phyloP scores from a whole-genome alignment of 2,113 vertebrate species.

The Oreocharis arfaki region DNA sequence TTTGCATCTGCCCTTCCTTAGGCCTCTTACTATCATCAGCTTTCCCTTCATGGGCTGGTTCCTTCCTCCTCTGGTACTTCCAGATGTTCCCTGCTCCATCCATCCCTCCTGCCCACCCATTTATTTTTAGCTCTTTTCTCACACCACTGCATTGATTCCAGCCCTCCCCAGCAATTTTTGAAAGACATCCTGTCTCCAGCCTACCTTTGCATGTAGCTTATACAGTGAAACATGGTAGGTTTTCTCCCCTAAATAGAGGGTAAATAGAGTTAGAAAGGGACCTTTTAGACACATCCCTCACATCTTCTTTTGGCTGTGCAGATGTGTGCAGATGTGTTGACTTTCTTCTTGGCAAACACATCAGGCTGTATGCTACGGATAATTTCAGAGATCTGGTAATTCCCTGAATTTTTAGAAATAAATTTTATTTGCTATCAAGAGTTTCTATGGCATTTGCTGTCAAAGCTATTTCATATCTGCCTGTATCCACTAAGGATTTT shows the following conservation, averaged over 20 bases:
- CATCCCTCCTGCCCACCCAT: not conserved
- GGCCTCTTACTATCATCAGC: not conserved
- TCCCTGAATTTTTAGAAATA: not conserved
- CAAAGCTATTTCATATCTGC: not conserved
- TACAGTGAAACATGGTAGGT: not conserved
- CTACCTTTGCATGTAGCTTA: not conserved
- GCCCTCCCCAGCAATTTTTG: not conserved
- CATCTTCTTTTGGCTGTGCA: not conserved
- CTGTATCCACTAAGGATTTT: not conserved
- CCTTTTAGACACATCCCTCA: not conserved
- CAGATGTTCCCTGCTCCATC: not conserved
- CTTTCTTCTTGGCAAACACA: not conserved
- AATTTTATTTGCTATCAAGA: not conserved
- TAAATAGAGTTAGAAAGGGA: not conserved
- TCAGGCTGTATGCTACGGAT: not conserved
- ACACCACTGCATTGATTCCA: not conserved
- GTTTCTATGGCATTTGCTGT: not conserved
- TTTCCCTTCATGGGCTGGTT: not conserved
- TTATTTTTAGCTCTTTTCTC: slow-evolving; percentile 5
- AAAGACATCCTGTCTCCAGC: not conserved
- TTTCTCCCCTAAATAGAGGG: not conserved
- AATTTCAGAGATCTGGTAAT: not conserved
- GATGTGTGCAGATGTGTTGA: not conserved
- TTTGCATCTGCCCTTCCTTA: not conserved
- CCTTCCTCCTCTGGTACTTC: not conserved